These are phyloP conservation scores for Acanthaster planci DNA, from an alignment of 35 echinoderm and acorn worm species.

Conservation along the genomic window DNA sequence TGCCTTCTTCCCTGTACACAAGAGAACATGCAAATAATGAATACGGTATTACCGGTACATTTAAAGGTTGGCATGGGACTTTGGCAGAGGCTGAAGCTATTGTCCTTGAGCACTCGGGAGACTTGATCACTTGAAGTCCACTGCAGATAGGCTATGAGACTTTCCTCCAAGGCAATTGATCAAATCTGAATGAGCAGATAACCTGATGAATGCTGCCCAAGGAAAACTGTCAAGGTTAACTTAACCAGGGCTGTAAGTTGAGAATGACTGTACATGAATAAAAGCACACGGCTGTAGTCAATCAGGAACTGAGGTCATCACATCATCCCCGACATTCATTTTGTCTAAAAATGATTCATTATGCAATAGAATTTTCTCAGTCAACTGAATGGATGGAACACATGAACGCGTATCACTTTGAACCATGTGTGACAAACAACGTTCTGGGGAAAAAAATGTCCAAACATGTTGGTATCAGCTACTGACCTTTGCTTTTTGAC, in stretches of 20 bases:
- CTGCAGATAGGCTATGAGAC: not conserved
- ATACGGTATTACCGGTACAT: not conserved
- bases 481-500: conserved; percentile 91
- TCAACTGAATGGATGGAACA: not conserved
- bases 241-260: too few species aligned
- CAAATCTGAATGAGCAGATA: not conserved
- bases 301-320: too few species aligned
- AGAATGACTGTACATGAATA: too few species aligned
- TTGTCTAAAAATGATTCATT: too few species aligned
- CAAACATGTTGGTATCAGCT: not conserved
- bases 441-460: not conserved
- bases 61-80: not conserved
- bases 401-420: not conserved
- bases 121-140: not conserved
- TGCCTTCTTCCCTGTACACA: conserved; percentile 8
- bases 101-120: not conserved
- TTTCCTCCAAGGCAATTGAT: not conserved
- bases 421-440: not conserved
- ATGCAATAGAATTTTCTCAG: not conserved
- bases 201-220: too few species aligned
- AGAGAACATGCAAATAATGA: not conserved
- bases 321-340: too few species aligned
- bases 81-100: not conserved
- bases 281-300: too few species aligned
- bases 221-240: too few species aligned